Conservation (phyloP, 2,113 vertebrate genomes). For the Lepus europaeus region DNA sequence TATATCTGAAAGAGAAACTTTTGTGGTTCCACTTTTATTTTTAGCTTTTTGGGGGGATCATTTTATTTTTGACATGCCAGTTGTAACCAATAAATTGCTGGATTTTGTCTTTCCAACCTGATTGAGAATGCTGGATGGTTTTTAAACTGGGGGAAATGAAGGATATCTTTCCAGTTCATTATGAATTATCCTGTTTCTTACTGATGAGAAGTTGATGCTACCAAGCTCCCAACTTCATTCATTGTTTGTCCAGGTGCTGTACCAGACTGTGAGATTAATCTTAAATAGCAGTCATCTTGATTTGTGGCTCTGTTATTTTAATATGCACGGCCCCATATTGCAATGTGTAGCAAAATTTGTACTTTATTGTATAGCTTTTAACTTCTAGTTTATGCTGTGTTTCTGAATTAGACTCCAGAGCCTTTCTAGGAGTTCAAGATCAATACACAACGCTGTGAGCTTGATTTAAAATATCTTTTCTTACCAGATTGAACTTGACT, state of each 20-base stretch:
- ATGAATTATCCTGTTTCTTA: neutral
- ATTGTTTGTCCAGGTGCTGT: neutral
- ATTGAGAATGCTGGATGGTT: neutral
- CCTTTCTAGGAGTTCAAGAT: neutral
- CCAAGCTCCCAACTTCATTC: neutral
- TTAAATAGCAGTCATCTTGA: neutral
- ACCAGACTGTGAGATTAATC: neutral
- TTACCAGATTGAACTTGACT: constrained; percentile 20
- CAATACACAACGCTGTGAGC: neutral
- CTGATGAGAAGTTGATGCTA: neutral
- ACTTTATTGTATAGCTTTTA: neutral
- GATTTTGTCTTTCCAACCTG: neutral
- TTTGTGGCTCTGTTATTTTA: neutral
- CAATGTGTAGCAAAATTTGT: neutral
- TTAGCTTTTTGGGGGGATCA: neutral
- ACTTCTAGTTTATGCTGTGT: neutral
- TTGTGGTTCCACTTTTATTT: neutral
- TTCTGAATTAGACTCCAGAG: neutral
- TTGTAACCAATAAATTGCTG: neutral
- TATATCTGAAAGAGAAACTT: neutral
- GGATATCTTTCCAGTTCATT: neutral
- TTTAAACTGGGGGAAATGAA: neutral
- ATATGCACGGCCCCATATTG: neutral
- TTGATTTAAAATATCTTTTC: neutral
- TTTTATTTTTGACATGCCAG: neutral